Conservation (phyloP, 2,797 vertebrate species). For the Euthynnus affinis region DNA sequence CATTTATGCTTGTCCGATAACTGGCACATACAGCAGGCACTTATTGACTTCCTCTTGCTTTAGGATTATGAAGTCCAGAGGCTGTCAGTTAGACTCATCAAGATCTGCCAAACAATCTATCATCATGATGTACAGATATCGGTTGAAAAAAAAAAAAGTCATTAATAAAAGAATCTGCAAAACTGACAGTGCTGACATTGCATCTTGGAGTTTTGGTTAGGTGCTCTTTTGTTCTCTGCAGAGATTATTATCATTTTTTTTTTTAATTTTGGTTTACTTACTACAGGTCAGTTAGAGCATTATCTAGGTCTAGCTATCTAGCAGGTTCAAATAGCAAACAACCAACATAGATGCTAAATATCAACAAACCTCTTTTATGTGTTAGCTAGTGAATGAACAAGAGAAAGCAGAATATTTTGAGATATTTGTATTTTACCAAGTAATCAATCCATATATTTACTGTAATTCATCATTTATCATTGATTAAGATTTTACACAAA, state of each 20-base stretch:
- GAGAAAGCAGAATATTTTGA: not conserved
- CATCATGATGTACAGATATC: constrained; percentile 34
- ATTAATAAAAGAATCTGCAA: constrained; percentile 30
- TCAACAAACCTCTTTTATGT: not conserved
- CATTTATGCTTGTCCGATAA: constrained; percentile 72
- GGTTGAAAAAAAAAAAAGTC: not conserved
- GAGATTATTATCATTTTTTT: too few relatives aligned
- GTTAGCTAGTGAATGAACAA: not conserved
- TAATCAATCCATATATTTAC: too few relatives aligned
- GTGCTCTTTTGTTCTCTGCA: constrained; percentile 8
- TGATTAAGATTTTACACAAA: not conserved
- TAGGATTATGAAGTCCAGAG: constrained; percentile 62
- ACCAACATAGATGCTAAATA: not conserved
- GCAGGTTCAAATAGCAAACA: not conserved
- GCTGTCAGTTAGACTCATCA: constrained; percentile 58
- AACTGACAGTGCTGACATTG: constrained; percentile 34
- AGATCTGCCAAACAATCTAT: constrained; percentile 45
- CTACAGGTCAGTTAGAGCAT: not conserved
- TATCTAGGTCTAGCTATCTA: not conserved
- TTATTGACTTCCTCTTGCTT: constrained; percentile 68
- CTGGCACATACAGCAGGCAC: constrained; percentile 45
- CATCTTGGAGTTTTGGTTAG: not conserved
- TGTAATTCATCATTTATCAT: not conserved
- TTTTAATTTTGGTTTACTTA: too few relatives aligned
- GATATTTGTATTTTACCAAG: not conserved